Base-by-base conservation (phyloP, 2,797 vertebrate species). In the Siniperca undulata region DNA sequence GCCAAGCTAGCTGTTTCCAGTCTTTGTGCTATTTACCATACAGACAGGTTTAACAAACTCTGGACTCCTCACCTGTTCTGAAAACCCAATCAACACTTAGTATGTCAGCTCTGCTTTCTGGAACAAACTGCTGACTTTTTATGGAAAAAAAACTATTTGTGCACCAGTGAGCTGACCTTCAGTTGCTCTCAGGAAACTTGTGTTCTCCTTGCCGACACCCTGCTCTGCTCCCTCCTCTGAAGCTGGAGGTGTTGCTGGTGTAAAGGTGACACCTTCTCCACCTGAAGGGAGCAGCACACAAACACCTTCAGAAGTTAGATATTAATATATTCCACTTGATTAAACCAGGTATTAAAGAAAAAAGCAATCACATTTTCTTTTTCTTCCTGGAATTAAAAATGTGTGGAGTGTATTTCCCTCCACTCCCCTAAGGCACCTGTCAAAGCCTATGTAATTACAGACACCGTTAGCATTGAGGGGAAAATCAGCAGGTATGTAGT, bases 181-280 rank as follows among this genome's bases (percentile, higher is more conserved):
- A 64, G 74, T 30, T 0, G 12, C 9, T 38, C 24, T 75, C 44
- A 2, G 40, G 0, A 52, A 68, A 4, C 34, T 34, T 0, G 14
- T 0, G 1, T 0, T 10, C n/a, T 69, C 56, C 60, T 24, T 3
- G 2, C 34, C 1, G 11, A 4, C 64, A 2, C 27, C 27, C 13
- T 6, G 5, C 53, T 48, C 52, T 19, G 12, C 44, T 56, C 50
- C 2, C 36, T 68, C 46, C 66, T 64, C 52, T 72, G 82, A 36
- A 64, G 76, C 36, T 14, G 70, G 13, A 78, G 81, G 65, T 78
- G 79, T 46, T 11, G 82, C 62, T 17, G 71, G 59, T 62, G 67
- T 48, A 7, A 50, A 78, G 7, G 62, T 27, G 40, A 58, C 73
- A 2, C 67, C 40, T 60, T 17, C 67, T 71, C 44, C 55, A 34